phyloP scores from a whole-genome alignment of 2,797 vertebrate genomes.

The Siniperca obscura region DNA sequence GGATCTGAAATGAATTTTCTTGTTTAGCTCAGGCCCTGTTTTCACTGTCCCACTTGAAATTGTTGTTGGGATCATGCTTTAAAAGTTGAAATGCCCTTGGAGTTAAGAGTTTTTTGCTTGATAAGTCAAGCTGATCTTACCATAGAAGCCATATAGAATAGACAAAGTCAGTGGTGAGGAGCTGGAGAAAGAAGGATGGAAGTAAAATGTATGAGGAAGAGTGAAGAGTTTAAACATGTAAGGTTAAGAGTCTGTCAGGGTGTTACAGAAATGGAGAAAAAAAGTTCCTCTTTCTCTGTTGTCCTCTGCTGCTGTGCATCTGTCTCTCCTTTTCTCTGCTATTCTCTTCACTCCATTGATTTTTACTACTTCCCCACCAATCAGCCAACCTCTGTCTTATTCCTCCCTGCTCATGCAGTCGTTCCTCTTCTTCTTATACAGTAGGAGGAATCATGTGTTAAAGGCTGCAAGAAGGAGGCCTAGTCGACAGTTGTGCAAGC shows the following conservation, averaged over 20 bases:
- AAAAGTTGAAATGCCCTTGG: slow-evolving; percentile 38
- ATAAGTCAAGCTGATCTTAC: slow-evolving; percentile 31
- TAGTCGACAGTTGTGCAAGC: neutral
- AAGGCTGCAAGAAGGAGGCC: slow-evolving; percentile 11
- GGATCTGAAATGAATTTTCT: slow-evolving; percentile 64
- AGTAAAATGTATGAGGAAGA: neutral
- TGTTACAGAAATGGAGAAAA: slow-evolving; percentile 5
- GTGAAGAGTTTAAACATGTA: slow-evolving; percentile 1
- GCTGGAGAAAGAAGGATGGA: neutral
- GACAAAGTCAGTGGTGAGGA: neutral
- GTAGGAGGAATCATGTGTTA: slow-evolving; percentile 12
- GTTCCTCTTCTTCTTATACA: slow-evolving; percentile 19
- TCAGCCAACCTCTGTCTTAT: slow-evolving; percentile 23
- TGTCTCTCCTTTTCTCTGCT: slow-evolving; percentile 21
- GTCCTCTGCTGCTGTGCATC: slow-evolving; percentile 14
- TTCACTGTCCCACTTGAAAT: slow-evolving; percentile 26
- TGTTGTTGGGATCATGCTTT: slow-evolving; percentile 39
- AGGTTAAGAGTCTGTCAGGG: slow-evolving; percentile 7
- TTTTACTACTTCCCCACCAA: slow-evolving; percentile 35
- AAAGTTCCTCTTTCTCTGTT: slow-evolving; percentile 5
- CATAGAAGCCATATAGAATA: neutral
- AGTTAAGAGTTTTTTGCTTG: slow-evolving; percentile 36
- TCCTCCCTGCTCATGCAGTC: slow-evolving; percentile 3
- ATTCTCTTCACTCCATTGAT: slow-evolving; percentile 37
- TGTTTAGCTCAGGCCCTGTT: slow-evolving; percentile 29